Evolutionary conservation across 2,888 invertebrate genomes (phyloP), one percentile per base, ranked within the genome.

Genomic region (Calameuta pallipes): DNA sequence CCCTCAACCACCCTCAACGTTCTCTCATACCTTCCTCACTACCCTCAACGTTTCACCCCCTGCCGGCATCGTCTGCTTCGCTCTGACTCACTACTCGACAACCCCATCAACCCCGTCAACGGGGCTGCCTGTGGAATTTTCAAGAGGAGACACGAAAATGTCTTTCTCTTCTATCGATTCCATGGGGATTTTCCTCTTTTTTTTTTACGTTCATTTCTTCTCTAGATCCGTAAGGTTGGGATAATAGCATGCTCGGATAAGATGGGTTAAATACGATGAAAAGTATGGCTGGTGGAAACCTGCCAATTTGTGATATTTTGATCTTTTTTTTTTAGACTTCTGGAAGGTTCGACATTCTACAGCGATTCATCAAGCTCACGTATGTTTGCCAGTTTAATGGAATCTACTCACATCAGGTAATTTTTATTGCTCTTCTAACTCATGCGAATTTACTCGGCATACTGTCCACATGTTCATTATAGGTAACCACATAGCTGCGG

Each of bases 21-120:
- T 33, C 37, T 76, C 37, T 75, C 31, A 23, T 73, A 34, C 74
- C 79, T 76, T 9, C 30, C 74, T 41, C 71, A 35, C 35, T 78
- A 68, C 75, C 69, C 79, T n/a, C 75, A 33, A 73, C 78, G 75
- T 75, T 78, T 56, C 79, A 36, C 75, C 78, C 74, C 89, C 92
- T 91, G 84, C 78, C 83, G 84, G 78, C 84, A 82, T 82, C 79
- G 76, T 80, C 81, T 81, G 79, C 80, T 69, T 56, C 41, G 69
- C 70, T 80, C 76, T 80, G 82, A 79, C 80, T 80, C 80, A 80
- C 78, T 78, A 79, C 78, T 74, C 69, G 69, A 69, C 78, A 70
- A 73, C 71, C 71, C 80, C 73, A 73, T 78, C 81, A 41, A 75
- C 79, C 75, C 74, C 71, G 71, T 71, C 71, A 31, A 71, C 71